phyloP scores from a whole-genome alignment of 2,797 vertebrate genomes.

The Bovichtus diacanthus region DNA sequence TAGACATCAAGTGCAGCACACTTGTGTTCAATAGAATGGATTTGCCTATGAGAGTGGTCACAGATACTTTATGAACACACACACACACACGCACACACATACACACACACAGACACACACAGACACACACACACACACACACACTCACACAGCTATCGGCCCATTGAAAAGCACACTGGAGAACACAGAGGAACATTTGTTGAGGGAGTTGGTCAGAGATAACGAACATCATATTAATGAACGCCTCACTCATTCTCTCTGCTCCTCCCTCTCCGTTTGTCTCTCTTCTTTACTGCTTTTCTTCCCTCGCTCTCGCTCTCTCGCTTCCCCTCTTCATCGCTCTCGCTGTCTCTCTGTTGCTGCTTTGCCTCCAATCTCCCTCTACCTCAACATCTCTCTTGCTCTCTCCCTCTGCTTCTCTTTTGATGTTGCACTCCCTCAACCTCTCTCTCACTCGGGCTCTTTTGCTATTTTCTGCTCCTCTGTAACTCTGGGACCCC shows the following conservation, averaged over 20 bases:
- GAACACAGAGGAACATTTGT: slow-evolving; percentile 67
- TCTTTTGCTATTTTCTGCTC: slow-evolving; percentile 62
- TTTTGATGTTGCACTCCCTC: slow-evolving; percentile 29
- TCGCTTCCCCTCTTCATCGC: slow-evolving; percentile 4
- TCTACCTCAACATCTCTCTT: slow-evolving; percentile 1
- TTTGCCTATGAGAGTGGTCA: not conserved
- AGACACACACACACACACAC: slow-evolving; percentile 35
- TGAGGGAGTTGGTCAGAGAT: slow-evolving; percentile 63
- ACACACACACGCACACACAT: not conserved
- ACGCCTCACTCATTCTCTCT: slow-evolving; percentile 46
- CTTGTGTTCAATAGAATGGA: not conserved
- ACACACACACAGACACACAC: slow-evolving; percentile 29
- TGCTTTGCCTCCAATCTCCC: slow-evolving; percentile 17
- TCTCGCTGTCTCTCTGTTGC: slow-evolving; percentile 64
- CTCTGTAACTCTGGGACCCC: slow-evolving; percentile 34
- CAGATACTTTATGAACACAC: slow-evolving; percentile 10
- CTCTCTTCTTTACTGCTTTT: slow-evolving; percentile 21
- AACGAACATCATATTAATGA: slow-evolving; percentile 74
- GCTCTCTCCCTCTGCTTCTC: slow-evolving; percentile 10
- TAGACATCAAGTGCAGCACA: not conserved
- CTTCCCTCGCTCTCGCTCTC: slow-evolving; percentile 5
- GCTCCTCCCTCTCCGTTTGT: slow-evolving; percentile 58
- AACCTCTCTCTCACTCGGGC: slow-evolving; percentile 43
- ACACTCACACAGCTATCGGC: slow-evolving; percentile 12
- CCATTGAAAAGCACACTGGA: slow-evolving; percentile 46